Conservation (phyloP, 2,113 vertebrate species). For the Myotis brandtii region DNA sequence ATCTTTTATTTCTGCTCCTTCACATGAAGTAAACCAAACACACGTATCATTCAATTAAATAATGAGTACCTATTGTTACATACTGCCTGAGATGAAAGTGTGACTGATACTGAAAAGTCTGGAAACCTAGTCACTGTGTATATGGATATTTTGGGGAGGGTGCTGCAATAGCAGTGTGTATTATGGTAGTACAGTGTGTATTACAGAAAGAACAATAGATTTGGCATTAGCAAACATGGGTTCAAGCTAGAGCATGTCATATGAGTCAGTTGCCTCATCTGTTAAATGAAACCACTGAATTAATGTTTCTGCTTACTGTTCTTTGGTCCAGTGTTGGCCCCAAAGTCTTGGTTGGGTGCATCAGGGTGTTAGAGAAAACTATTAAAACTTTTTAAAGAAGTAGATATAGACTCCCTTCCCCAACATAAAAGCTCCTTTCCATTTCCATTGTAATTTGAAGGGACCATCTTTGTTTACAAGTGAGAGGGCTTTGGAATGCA, state of each 20-base stretch:
- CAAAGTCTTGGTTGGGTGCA: neutral
- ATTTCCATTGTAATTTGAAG: too few relatives aligned
- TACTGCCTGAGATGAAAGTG: neutral
- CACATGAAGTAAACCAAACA: neutral
- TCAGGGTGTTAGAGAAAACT: neutral
- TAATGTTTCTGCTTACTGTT: neutral
- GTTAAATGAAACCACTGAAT: neutral
- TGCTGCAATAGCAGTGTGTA: neutral
- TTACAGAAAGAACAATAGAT: neutral
- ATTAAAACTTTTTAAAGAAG: too few relatives aligned
- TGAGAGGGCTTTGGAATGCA: too few relatives aligned
- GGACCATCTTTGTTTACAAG: too few relatives aligned
- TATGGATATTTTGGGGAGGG: neutral
- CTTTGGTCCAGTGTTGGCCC: neutral
- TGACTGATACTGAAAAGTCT: neutral
- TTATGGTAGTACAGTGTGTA: neutral
- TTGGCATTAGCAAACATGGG: neutral
- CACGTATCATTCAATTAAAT: neutral
- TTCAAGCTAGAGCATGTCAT: neutral
- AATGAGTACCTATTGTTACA: slow-evolving; percentile 7
- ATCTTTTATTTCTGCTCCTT: neutral
- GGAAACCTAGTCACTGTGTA: neutral
- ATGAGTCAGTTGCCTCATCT: neutral
- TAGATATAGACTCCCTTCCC: too few relatives aligned
- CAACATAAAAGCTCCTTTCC: too few relatives aligned